phyloP scores from a whole-genome alignment of 2,113 vertebrate species.

The Emydura subglobosa region DNA sequence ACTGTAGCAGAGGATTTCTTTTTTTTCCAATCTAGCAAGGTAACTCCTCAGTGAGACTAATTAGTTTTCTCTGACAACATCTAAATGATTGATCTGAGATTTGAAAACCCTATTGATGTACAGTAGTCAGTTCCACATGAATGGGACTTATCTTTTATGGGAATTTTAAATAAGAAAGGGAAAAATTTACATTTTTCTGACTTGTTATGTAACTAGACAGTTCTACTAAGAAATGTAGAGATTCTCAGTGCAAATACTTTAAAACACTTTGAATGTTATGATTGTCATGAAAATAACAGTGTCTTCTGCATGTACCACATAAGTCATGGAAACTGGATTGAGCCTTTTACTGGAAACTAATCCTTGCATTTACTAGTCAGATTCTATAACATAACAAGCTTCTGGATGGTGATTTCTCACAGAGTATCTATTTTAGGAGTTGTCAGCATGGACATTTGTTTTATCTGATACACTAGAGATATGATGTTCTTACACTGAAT shows the following conservation, averaged over 20 bases:
- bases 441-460: not conserved
- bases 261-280: not conserved
- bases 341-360: not conserved
- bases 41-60: constrained; percentile 76
- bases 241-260: not conserved
- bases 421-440: not conserved
- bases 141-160: constrained; percentile 54
- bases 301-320: not conserved
- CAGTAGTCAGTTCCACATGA: constrained; percentile 50
- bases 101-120: constrained; percentile 68
- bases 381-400: not conserved
- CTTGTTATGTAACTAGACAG: constrained; percentile 24
- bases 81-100: constrained; percentile 74
- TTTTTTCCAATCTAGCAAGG: not conserved
- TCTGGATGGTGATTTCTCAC: not conserved
- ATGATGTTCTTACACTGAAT: not conserved
- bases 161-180: constrained; percentile 43
- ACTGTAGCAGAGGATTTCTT: not conserved
- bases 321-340: not conserved
- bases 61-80: constrained; percentile 72
- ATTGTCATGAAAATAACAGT: not conserved
- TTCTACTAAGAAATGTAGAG: not conserved
- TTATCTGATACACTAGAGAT: not conserved
- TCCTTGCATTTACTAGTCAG: not conserved
- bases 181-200: not conserved